A percentile compares a stretch with the other conserved stretches of the same genome.
phyloP scores from a whole-genome alignment of 2,797 vertebrate species.

The Falco novaeseelandiae region DNA sequence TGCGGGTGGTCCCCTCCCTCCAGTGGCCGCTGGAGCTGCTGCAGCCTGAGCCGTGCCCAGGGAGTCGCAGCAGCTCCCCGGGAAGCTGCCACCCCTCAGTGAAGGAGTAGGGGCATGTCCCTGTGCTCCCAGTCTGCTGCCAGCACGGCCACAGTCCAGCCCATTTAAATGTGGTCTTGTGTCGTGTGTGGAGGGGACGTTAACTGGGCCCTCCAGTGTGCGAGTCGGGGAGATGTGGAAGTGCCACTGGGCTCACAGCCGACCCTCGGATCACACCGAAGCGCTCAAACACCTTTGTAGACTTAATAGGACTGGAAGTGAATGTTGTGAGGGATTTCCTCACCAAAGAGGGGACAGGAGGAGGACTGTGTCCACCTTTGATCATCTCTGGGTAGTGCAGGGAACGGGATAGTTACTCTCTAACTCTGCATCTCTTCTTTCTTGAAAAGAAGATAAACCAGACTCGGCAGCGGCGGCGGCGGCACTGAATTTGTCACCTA shows the following conservation, averaged over 20 bases:
- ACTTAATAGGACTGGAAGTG: rapidly evolving
- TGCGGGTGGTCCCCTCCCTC: background rate
- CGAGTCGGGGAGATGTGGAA: background rate
- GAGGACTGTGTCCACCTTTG: background rate
- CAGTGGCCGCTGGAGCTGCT: background rate
- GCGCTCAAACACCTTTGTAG: background rate
- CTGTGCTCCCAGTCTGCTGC: background rate
- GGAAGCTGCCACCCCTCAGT: background rate
- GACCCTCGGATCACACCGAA: background rate
- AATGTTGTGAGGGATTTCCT: rapidly evolving
- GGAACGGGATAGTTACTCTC: rapidly evolving
- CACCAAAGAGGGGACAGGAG: background rate
- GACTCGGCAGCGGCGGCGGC: slow-evolving; percentile 81
- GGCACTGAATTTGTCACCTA: slow-evolving; percentile 87
- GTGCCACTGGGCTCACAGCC: background rate
- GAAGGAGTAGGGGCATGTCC: background rate
- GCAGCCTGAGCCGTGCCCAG: background rate
- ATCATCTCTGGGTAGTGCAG: background rate
- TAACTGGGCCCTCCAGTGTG: background rate
- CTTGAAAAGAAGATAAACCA: slow-evolving; percentile 85
- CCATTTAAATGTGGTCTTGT: rapidly evolving
- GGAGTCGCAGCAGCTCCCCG: background rate
- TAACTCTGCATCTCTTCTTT: background rate
- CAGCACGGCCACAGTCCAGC: background rate
- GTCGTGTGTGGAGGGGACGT: rapidly evolving